Conservation (phyloP, 2,888 invertebrate species). For the Dascillus cervinus region DNA sequence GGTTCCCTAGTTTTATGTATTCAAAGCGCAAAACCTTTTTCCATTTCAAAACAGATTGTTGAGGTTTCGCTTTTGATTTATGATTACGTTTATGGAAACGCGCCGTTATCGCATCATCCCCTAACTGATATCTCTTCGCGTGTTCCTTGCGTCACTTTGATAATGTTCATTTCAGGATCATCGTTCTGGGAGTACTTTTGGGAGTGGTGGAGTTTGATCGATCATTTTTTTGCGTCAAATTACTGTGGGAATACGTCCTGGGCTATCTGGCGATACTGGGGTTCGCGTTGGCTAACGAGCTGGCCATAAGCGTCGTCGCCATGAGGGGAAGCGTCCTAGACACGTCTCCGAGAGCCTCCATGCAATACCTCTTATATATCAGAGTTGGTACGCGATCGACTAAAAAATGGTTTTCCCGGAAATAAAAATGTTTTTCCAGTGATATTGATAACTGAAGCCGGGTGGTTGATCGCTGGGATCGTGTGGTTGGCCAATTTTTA, state of each 20-base stretch:
- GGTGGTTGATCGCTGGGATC: conserved; percentile 65
- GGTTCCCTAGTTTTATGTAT: too few species aligned
- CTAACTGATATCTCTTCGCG: too few species aligned
- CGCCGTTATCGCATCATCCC: too few species aligned
- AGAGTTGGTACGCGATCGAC: conserved; percentile 52
- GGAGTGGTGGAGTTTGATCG: conserved; percentile 44
- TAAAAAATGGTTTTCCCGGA: neutral
- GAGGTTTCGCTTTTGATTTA: too few species aligned
- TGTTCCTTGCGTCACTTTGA: too few species aligned
- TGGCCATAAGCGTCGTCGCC: conserved; percentile 59
- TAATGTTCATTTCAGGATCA: conserved; percentile 55
- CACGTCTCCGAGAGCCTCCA: conserved; percentile 56
- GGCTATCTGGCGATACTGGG: conserved; percentile 50
- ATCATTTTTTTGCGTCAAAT: conserved; percentile 38
- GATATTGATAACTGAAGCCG: conserved; percentile 64
- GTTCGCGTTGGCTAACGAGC: conserved; percentile 53
- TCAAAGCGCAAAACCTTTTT: too few species aligned
- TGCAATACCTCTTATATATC: conserved; percentile 66
- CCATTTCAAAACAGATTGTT: too few species aligned
- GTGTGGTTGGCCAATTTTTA: conserved; percentile 65
- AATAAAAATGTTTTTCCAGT: conserved; percentile 51
- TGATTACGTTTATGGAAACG: too few species aligned
- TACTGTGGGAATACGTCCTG: conserved; percentile 47
- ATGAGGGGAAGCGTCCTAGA: conserved; percentile 68
- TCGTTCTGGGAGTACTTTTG: conserved; percentile 38